phyloP scores from a whole-genome alignment of 2,888 invertebrate species.

The Tenthredo mesomela region DNA sequence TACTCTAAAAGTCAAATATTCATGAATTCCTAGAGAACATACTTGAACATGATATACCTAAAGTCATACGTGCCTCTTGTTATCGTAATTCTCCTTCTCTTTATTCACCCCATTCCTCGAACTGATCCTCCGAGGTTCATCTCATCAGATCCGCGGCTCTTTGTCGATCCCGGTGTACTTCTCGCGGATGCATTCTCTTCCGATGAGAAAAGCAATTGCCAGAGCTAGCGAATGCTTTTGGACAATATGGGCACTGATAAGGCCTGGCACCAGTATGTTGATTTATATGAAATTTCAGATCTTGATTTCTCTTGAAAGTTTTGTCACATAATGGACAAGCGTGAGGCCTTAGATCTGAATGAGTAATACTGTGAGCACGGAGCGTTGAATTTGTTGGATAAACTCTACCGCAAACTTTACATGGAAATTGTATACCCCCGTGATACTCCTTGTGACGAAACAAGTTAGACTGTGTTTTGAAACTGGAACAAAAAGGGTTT shows the following conservation, averaged over 20 bases:
- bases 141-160: conserved; percentile 80
- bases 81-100: neutral
- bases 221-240: conserved; percentile 86
- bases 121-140: conserved; percentile 73
- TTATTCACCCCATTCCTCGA: conserved; percentile 62
- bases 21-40: conserved; percentile 18
- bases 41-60: conserved; percentile 2
- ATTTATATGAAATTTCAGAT: conserved; percentile 88
- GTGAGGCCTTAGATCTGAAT: conserved; percentile 85
- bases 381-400: conserved; percentile 85
- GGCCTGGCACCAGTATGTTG: conserved; percentile 88
- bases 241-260: conserved; percentile 87
- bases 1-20: conserved; percentile 28
- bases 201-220: conserved; percentile 88
- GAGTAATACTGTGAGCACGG: conserved; percentile 85
- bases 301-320: conserved; percentile 87
- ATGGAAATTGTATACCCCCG: conserved; percentile 81
- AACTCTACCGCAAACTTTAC: conserved; percentile 85
- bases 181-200: conserved; percentile 85
- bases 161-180: conserved; percentile 81
- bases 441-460: conserved; percentile 84
- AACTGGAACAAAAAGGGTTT: conserved; percentile 78
- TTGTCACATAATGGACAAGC: conserved; percentile 85
- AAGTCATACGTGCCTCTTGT: neutral
- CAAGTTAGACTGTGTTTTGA: conserved; percentile 84